Base-by-base conservation (phyloP, 2,113 vertebrate species). In the Nothoprocta perdicaria region DNA sequence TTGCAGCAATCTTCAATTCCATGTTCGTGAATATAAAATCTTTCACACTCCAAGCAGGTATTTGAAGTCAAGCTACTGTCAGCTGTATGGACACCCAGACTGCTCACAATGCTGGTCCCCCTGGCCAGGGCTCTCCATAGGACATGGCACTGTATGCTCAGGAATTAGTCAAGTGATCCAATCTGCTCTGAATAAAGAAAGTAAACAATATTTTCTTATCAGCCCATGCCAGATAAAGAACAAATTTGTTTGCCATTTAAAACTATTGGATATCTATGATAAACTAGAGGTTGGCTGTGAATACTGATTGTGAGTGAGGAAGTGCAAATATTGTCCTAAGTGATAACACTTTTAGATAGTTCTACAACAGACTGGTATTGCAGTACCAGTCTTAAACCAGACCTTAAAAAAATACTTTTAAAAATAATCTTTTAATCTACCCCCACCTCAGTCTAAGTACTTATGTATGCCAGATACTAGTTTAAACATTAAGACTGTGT, bases 351-450 rank as follows among this genome's bases (percentile, higher is more conserved):
- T 82, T 57, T 14, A 35, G 61, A 52, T 29, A n/a, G 53, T 40
- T 77, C 23, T 35, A 57, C 3, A 6, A 26, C 31, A 52, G 27
- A 53, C 3, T 45, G 65, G 53, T 68, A 68, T 60, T 81, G 83
- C 53, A 85, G 29, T 72, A 89, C 29, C 29, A 65, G 46, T 46
- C 8, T 38, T 38, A 38, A 38, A 38, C 41, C 41, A 43, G 1
- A 68, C 72, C n/a, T 89, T 76, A 81, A 77, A 84, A 62, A 29
- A 38, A 60, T 14, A 55, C 21, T 69, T 67, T 73, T 89, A 26
- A 83, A 80, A 53, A 55, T 84, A 87, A 92, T 94, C 68, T 86
- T 46, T 94, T 92, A 29, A 87, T 93, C 82, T 86, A 33, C 27
- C 73, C 35, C 40, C 29, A 7, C 8, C 22, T 60, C 69, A 84